Conservation (phyloP, 2,888 invertebrate genomes). For the Oligia latruncula region DNA sequence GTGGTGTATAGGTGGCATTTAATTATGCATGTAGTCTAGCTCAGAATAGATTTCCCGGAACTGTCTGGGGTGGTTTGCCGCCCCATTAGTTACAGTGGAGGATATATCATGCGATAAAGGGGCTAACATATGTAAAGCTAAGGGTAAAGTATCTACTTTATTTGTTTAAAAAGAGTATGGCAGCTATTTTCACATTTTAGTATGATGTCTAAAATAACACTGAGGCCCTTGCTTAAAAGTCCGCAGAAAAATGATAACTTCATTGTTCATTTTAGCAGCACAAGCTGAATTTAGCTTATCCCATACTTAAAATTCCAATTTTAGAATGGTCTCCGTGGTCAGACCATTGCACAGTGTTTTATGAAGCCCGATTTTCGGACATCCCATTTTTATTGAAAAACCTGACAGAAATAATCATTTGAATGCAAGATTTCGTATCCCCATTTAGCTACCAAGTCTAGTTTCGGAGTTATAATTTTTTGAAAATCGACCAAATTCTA, state of each 20-base stretch:
- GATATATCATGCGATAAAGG: slow-evolving; percentile 7
- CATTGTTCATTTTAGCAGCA: neutral
- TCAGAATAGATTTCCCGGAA: slow-evolving; percentile 36
- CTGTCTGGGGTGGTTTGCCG: slow-evolving; percentile 23
- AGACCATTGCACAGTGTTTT: neutral
- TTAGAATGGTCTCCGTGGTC: slow-evolving; percentile 13
- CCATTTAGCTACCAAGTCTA: too few species aligned
- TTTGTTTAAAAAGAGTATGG: neutral
- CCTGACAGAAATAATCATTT: too few species aligned
- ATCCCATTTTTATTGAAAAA: too few species aligned
- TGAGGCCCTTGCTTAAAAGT: neutral
- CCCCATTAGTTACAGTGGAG: neutral
- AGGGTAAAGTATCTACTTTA: neutral
- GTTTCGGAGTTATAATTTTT: too few species aligned
- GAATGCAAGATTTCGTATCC: too few species aligned
- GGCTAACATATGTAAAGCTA: neutral
- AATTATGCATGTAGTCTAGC: slow-evolving; percentile 46
- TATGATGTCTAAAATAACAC: neutral
- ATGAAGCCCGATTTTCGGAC: too few species aligned
- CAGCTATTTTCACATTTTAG: neutral
- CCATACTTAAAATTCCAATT: slow-evolving; percentile 12
- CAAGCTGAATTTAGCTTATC: slow-evolving; percentile 4
- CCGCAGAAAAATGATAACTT: neutral
- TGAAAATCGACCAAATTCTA: too few species aligned
- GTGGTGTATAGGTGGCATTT: slow-evolving; percentile 2